Conservation (phyloP, 2,888 invertebrate species). For the Teleogryllus oceanicus region DNA sequence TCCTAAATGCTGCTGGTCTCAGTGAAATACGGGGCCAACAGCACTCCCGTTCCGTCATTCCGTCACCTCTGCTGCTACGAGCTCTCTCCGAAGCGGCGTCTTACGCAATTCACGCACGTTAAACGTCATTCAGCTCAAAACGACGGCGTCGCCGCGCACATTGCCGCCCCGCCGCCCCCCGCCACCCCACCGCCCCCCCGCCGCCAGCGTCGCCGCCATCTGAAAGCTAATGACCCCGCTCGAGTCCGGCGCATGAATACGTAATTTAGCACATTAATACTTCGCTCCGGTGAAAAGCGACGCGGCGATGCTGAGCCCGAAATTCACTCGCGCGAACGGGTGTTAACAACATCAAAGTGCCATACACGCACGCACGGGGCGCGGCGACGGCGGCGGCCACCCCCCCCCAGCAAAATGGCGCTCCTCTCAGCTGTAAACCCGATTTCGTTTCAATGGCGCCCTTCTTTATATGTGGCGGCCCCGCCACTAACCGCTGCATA, state of each 20-base stretch:
- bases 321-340: neutral
- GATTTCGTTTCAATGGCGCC: conserved; percentile 9
- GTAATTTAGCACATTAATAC: neutral
- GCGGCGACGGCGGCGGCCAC: neutral
- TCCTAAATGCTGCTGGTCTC: too few species aligned
- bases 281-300: neutral
- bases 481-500: conserved; percentile 6
- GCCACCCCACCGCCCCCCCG: neutral
- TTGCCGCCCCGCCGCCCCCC: too few species aligned
- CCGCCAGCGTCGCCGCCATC: neutral
- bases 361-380: neutral
- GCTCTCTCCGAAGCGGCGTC: neutral
- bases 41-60: too few species aligned
- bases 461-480: neutral
- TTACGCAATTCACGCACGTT: neutral
- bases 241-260: neutral
- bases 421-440: conserved; percentile 8
- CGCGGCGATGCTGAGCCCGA: neutral
- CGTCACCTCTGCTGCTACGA: too few species aligned
- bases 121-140: neutral
- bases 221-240: neutral
- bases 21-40: too few species aligned
- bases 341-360: conserved; percentile 8
- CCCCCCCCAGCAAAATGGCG: neutral
- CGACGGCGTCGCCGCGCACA: too few species aligned